phyloP scores from a whole-genome alignment of 2,888 invertebrate genomes.

The Campoplex capitator region DNA sequence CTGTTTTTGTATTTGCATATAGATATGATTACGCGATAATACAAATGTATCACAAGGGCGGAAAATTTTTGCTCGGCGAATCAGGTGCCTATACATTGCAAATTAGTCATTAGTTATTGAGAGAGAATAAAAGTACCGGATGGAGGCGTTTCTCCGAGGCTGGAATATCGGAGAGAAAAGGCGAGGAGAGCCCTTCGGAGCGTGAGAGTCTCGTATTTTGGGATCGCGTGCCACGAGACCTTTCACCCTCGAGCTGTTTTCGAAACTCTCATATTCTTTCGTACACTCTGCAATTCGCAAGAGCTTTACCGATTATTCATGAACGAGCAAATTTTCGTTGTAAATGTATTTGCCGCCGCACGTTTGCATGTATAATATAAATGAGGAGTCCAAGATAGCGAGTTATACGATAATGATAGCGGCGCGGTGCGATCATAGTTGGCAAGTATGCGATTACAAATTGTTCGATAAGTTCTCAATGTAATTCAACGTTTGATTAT shows the following conservation, averaged over 20 bases:
- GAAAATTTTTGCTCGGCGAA: constrained; percentile 55
- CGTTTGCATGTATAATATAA: constrained; percentile 14
- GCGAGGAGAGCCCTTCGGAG: constrained; percentile 23
- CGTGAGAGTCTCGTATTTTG: constrained; percentile 60
- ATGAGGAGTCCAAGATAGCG: constrained; percentile 20
- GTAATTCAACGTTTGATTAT: constrained; percentile 10
- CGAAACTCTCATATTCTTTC: constrained; percentile 50
- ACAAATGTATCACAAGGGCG: constrained; percentile 29
- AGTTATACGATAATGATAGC: constrained; percentile 46
- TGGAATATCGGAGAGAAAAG: constrained; percentile 32
- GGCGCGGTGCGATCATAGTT: constrained; percentile 18
- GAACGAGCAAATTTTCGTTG: constrained; percentile 55
- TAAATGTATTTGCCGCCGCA: constrained; percentile 2
- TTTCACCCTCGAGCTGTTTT: constrained; percentile 54
- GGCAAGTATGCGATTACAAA: constrained; percentile 28
- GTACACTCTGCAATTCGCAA: constrained; percentile 40
- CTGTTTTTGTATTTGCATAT: neutral
- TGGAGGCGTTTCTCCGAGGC: constrained; percentile 33
- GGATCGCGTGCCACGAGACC: constrained; percentile 59
- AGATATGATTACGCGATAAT: neutral
- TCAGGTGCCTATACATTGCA: constrained; percentile 54
- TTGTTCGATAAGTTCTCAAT: constrained; percentile 19
- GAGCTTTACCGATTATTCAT: constrained; percentile 65
- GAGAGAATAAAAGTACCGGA: constrained; percentile 58
- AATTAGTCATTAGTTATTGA: constrained; percentile 66